These are phyloP conservation scores for Plutella xylostella DNA, from an alignment of 2,888 invertebrate genomes.

Conservation along the genomic window DNA sequence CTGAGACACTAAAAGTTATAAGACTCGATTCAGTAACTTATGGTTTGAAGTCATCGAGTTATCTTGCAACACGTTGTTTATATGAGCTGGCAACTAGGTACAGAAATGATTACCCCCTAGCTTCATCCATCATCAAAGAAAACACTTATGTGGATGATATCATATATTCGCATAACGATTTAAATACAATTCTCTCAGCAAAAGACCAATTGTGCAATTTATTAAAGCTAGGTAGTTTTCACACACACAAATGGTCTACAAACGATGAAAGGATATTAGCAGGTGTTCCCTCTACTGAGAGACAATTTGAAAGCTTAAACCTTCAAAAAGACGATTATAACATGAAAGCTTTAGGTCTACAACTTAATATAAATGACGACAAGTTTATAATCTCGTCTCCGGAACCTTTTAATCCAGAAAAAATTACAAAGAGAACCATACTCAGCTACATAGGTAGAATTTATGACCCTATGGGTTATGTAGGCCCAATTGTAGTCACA, in stretches of 20 bases:
- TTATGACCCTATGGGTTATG: slow-evolving; percentile 15
- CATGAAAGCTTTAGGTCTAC: background rate
- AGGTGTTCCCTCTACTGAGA: slow-evolving; percentile 1
- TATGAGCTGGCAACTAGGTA: background rate
- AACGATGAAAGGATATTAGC: background rate
- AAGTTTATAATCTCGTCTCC: slow-evolving; percentile 6
- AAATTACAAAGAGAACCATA: slow-evolving; percentile 2
- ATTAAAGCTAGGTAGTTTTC: background rate
- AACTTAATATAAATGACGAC: background rate
- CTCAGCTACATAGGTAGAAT: slow-evolving; percentile 13
- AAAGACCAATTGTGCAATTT: background rate
- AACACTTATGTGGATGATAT: slow-evolving; percentile 15
- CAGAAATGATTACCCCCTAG: slow-evolving; percentile 6
- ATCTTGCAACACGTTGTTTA: slow-evolving; percentile 1
- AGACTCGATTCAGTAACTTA: slow-evolving; percentile 1
- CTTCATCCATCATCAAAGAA: slow-evolving; percentile 9
- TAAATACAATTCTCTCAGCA: background rate
- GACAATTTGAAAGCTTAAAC: slow-evolving; percentile 13
- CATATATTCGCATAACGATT: background rate
- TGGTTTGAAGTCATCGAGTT: background rate
- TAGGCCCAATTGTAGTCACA: slow-evolving; percentile 11
- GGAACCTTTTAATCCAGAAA: background rate
- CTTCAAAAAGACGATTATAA: slow-evolving; percentile 11
- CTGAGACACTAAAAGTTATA: background rate
- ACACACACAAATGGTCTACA: background rate